These are phyloP conservation scores for Rachycentron canadum DNA, from an alignment of 2,797 vertebrate species.

Conservation along the genomic window DNA sequence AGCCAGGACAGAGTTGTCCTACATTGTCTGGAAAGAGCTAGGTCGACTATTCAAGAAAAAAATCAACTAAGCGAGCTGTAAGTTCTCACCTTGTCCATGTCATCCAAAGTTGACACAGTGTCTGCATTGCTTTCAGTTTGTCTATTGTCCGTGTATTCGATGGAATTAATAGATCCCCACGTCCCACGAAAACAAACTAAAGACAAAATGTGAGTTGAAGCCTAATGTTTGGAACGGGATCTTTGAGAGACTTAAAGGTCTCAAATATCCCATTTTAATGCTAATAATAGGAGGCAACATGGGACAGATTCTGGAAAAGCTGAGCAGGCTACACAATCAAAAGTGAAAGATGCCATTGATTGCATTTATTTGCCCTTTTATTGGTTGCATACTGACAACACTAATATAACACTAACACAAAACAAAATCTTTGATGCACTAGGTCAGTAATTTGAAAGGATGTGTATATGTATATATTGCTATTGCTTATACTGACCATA, in stretches of 20 bases:
- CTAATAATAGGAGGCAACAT: slow-evolving; percentile 41
- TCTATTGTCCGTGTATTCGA: slow-evolving; percentile 16
- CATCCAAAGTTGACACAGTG: background rate
- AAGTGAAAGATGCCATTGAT: slow-evolving; percentile 15
- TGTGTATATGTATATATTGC: background rate
- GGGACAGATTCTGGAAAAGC: slow-evolving; percentile 24
- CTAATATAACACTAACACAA: too few relatives aligned
- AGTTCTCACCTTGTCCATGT: slow-evolving; percentile 19
- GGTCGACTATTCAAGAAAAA: slow-evolving; percentile 40
- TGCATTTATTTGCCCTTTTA: slow-evolving; percentile 16
- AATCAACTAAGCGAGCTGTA: slow-evolving; percentile 13
- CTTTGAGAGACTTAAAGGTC: slow-evolving; percentile 12
- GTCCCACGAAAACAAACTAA: slow-evolving; percentile 28
- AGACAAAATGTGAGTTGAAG: slow-evolving; percentile 14
- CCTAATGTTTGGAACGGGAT: slow-evolving; percentile 15
- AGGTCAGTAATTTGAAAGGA: background rate
- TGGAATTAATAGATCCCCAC: slow-evolving; percentile 17
- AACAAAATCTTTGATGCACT: background rate
- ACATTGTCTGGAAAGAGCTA: slow-evolving; percentile 53
- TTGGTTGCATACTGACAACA: too few relatives aligned
- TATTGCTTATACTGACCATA: background rate
- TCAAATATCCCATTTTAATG: slow-evolving; percentile 43
- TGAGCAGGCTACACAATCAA: slow-evolving; percentile 13
- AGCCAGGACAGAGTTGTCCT: slow-evolving; percentile 53
- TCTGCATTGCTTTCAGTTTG: slow-evolving; percentile 13